Base-by-base conservation (phyloP, 2,797 vertebrate genomes). In the Aldrovandia affinis region DNA sequence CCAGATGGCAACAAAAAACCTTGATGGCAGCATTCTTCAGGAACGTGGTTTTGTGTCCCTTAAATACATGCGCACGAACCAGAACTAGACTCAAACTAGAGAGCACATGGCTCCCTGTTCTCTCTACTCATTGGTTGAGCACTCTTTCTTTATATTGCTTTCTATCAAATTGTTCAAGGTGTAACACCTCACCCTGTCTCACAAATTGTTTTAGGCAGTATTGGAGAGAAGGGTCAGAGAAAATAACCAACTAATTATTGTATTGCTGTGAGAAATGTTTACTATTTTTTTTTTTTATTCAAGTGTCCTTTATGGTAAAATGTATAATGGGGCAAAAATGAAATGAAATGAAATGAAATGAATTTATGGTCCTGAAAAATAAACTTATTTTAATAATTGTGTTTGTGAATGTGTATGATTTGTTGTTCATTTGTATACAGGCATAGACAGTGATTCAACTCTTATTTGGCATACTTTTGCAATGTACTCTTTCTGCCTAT, bases 361-460 rank as follows among this genome's bases (percentile, higher is more conserved):
- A 73, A 73, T 65, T 28, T 33, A 65, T 14, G 63, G 39, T n/a
- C 20, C 73, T n/a, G 22, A n/a, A 77, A 75, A 77, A 77, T 6
- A 77, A 47, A 9, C 50, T 42, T 47, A 14, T 77, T 77, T 77
- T 77, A 77, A 77, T 47, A 47, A n/a, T 20, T 18, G 8, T 77
- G 73, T 77, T 1, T 70, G 68, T 77, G 73, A 47, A n/a, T 77
- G 39, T 77, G 22, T 22, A 10, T 77, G 73, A 44, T 77, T 47
- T 12, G 3, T 77, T 6, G 36, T 42, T 25, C 7, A 47, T 77
- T 44, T 77, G 39, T 77, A 36, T 36, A 42, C 4, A 42, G 47
- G 73, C 12, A 77, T 12, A 52, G 50, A 52, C 50, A 52, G 50
- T 73, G 6, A 42, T 73, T 22, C 7, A 20, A 73, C 68, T 73